Evolutionary conservation across 2,113 vertebrate species (phyloP).

Genomic region (Lucifuga dentata): DNA sequence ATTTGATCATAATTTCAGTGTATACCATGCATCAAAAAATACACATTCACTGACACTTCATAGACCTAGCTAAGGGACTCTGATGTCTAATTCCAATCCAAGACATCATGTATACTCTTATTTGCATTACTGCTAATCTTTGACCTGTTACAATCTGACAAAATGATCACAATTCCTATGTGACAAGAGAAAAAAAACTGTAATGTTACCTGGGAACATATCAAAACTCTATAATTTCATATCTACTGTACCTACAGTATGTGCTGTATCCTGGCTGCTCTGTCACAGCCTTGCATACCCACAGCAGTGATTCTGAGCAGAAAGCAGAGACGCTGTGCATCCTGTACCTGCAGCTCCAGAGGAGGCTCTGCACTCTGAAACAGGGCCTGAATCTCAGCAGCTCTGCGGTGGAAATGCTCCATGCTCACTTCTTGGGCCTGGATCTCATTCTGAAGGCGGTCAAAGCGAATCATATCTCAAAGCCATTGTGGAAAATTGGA

Average conservation of each 20-base stretch:
- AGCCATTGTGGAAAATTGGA: neutral
- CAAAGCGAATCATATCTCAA: neutral
- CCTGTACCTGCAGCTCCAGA: constrained; percentile 90
- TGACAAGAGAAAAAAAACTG: no score
- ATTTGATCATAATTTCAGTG: no score
- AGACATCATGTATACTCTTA: no score
- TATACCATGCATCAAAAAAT: no score
- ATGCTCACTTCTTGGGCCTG: constrained; percentile 83
- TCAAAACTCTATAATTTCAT: neutral
- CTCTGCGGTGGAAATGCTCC: constrained; percentile 82
- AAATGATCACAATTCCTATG: no score
- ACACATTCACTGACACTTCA: no score
- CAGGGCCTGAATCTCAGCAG: constrained; percentile 87
- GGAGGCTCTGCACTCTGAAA: constrained; percentile 87
- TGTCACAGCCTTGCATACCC: neutral
- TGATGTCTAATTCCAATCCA: no score
- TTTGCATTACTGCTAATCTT: no score
- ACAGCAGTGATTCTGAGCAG: neutral
- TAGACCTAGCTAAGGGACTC: no score
- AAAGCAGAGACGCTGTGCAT: neutral
- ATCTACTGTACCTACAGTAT: neutral
- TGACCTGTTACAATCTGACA: no score
- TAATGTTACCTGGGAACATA: no score
- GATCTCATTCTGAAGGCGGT: constrained; percentile 83
- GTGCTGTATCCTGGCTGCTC: neutral